phyloP scores from a whole-genome alignment of 2,888 invertebrate genomes.

The Drosophila gaucha region DNA sequence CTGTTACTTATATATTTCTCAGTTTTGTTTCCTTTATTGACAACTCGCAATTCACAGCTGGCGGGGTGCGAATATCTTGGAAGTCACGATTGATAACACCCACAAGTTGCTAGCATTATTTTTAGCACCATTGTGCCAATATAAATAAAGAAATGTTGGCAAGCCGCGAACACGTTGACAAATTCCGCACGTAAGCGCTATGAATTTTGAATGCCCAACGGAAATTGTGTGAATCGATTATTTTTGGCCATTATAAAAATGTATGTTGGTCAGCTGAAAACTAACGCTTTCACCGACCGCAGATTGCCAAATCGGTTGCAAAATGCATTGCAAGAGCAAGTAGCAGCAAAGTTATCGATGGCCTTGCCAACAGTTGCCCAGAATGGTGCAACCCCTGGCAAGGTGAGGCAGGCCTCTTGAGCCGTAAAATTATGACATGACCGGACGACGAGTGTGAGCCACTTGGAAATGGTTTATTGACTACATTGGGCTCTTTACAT shows the following conservation, averaged over 20 bases:
- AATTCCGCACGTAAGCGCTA: slow-evolving; percentile 56
- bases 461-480: slow-evolving; percentile 67
- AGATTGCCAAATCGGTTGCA: slow-evolving; percentile 58
- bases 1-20: background rate
- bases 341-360: slow-evolving; percentile 19
- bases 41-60: slow-evolving; percentile 5
- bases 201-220: slow-evolving; percentile 54
- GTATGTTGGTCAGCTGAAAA: slow-evolving; percentile 49
- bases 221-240: slow-evolving; percentile 63
- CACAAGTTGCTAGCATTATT: slow-evolving; percentile 44
- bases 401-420: slow-evolving; percentile 32
- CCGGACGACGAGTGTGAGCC: slow-evolving; percentile 25
- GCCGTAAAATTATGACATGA: slow-evolving; percentile 74
- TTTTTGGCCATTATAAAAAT: slow-evolving; percentile 57
- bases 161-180: slow-evolving; percentile 18
- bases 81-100: slow-evolving; percentile 51
- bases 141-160: slow-evolving; percentile 18
- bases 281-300: slow-evolving; percentile 50
- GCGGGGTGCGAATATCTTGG: slow-evolving; percentile 12
- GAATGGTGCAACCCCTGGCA: slow-evolving; percentile 11
- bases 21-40: slow-evolving; percentile 13
- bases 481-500: slow-evolving; percentile 64
- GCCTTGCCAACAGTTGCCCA: slow-evolving; percentile 55
- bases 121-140: slow-evolving; percentile 53
- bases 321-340: slow-evolving; percentile 37